phyloP scores from a whole-genome alignment of 2,888 invertebrate species.

The Helobdella robusta region DNA sequence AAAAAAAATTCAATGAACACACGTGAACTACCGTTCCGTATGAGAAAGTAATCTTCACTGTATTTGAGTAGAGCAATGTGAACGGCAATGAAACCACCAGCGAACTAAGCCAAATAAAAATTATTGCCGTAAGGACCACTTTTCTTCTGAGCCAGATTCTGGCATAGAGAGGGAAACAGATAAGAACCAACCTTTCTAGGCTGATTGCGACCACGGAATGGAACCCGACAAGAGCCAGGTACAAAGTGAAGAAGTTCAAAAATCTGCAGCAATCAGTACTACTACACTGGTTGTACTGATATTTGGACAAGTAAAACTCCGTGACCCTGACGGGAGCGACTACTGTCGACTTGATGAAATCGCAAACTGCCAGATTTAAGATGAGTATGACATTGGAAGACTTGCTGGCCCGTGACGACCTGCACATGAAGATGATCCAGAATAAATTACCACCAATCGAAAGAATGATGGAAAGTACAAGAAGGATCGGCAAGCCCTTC shows the following conservation, averaged over 20 bases:
- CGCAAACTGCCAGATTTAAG: constrained; percentile 32
- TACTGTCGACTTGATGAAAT: constrained; percentile 26
- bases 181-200: constrained; percentile 31
- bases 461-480: too few relatives aligned
- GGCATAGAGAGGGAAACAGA: constrained; percentile 31
- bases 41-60: constrained; percentile 16
- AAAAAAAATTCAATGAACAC: constrained; percentile 28
- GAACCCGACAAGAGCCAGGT: constrained; percentile 29
- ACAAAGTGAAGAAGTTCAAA: constrained; percentile 25
- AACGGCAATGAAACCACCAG: constrained; percentile 25
- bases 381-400: constrained; percentile 30
- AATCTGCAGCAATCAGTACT: constrained; percentile 30
- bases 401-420: constrained; percentile 12
- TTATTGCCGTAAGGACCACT: constrained; percentile 23
- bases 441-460: constrained; percentile 32
- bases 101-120: constrained; percentile 28
- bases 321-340: constrained; percentile 28
- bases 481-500: too few relatives aligned
- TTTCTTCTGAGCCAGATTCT: constrained; percentile 27
- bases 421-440: constrained; percentile 28
- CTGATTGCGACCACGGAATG: constrained; percentile 31
- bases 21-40: constrained; percentile 15
- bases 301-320: constrained; percentile 26
- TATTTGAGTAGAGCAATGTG: constrained; percentile 27
- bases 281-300: constrained; percentile 4